phyloP scores from a whole-genome alignment of 2,113 vertebrate species.

The Bettongia penicillata region DNA sequence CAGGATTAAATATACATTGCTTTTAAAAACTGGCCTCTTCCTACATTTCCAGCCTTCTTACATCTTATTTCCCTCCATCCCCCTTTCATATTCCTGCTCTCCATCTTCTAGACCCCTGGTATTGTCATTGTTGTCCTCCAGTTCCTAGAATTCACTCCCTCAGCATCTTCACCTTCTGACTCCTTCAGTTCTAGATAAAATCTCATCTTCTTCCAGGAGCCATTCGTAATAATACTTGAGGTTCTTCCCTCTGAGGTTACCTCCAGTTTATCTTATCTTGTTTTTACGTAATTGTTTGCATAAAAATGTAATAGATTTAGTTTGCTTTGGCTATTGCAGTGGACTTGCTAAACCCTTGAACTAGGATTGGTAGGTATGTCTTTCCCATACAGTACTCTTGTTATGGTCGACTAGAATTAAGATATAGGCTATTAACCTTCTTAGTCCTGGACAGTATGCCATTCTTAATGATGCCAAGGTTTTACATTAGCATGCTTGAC shows the following conservation, averaged over 20 bases:
- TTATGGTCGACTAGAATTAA: not conserved
- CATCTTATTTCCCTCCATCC: not conserved
- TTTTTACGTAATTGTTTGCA: not conserved
- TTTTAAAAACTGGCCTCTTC: not conserved
- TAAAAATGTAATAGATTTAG: not conserved
- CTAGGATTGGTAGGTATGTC: not conserved
- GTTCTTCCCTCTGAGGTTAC: not conserved
- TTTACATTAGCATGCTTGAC: not conserved
- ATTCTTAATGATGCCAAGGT: not conserved
- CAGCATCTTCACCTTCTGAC: not conserved
- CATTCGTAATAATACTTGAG: not conserved
- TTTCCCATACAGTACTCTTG: not conserved
- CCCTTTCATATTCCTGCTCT: not conserved
- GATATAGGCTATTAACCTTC: not conserved
- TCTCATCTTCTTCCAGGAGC: not conserved
- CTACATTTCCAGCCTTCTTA: not conserved
- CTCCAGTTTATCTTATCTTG: not conserved
- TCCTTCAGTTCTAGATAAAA: not conserved
- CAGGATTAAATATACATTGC: not conserved
- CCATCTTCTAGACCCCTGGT: not conserved
- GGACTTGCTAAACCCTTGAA: not conserved
- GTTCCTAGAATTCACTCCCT: not conserved
- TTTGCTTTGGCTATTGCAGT: not conserved
- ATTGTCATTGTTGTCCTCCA: not conserved
- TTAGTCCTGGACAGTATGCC: not conserved